Conservation (phyloP, 2,888 invertebrate species). For the Amiota communis region DNA sequence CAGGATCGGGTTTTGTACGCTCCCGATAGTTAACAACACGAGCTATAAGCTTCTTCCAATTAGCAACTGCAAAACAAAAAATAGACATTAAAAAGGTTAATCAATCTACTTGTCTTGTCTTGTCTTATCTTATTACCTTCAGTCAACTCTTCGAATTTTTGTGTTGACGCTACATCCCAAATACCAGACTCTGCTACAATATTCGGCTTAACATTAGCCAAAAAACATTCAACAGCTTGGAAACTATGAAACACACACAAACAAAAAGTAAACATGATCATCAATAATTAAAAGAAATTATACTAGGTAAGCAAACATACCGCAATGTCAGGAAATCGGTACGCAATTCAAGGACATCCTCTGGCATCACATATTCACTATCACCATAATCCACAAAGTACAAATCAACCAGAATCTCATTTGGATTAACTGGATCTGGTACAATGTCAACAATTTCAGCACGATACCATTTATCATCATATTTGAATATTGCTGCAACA, state of each 20-base stretch:
- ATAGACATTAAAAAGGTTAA: neutral
- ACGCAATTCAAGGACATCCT: slow-evolving; percentile 82
- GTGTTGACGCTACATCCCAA: slow-evolving; percentile 79
- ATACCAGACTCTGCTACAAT: slow-evolving; percentile 72
- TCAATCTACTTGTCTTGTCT: slow-evolving; percentile 48
- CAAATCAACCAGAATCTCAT: slow-evolving; percentile 79
- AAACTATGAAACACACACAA: slow-evolving; percentile 59
- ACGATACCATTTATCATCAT: slow-evolving; percentile 84
- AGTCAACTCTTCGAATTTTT: slow-evolving; percentile 81
- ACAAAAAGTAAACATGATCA: neutral
- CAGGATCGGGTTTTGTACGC: slow-evolving; percentile 69
- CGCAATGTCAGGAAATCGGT: slow-evolving; percentile 77
- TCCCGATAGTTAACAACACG: slow-evolving; percentile 83
- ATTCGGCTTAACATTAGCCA: slow-evolving; percentile 82
- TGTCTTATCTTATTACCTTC: slow-evolving; percentile 73
- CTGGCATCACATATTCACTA: slow-evolving; percentile 79
- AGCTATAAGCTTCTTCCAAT: slow-evolving; percentile 87
- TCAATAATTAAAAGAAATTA: neutral
- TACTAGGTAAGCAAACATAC: slow-evolving; percentile 54
- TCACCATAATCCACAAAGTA: slow-evolving; percentile 94
- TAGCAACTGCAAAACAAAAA: slow-evolving; percentile 75
- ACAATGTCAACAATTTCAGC: slow-evolving; percentile 79
- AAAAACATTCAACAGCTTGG: slow-evolving; percentile 90
- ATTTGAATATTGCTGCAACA: slow-evolving; percentile 87
- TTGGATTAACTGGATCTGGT: slow-evolving; percentile 78